These are phyloP conservation scores for Aegithalos caudatus DNA, from an alignment of 2,113 vertebrate genomes.

Conservation along the genomic window DNA sequence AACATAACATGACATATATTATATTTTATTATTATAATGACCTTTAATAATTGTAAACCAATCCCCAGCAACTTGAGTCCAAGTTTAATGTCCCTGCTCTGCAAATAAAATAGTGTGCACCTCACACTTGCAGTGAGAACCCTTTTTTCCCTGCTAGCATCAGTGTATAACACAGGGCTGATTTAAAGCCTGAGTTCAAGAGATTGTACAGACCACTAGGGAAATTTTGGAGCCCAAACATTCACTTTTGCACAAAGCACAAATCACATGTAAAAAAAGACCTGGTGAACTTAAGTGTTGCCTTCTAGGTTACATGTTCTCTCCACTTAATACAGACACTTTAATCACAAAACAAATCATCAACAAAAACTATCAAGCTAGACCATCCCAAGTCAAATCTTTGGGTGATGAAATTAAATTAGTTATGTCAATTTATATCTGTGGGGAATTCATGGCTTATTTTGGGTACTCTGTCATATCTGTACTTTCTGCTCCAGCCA, in stretches of 20 bases:
- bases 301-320: background rate
- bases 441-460: background rate
- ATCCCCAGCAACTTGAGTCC: background rate
- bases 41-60: background rate
- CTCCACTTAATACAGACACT: background rate
- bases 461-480: background rate
- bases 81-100: background rate
- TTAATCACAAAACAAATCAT: background rate
- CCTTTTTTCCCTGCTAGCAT: background rate
- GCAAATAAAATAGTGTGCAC: background rate
- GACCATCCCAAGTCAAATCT: background rate
- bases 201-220: background rate
- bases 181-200: background rate
- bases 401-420: background rate
- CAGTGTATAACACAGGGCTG: rapidly evolving
- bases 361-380: background rate
- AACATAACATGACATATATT: background rate
- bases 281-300: background rate
- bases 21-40: background rate
- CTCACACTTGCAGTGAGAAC: background rate
- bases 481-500: background rate
- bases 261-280: background rate
- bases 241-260: background rate
- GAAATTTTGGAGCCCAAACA: background rate
- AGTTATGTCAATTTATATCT: background rate